A percentile compares a stretch with the other conserved stretches of the same genome.
These are phyloP conservation scores for Verasper variegatus DNA, from an alignment of 2,113 vertebrate genomes.

Conservation along the genomic window DNA sequence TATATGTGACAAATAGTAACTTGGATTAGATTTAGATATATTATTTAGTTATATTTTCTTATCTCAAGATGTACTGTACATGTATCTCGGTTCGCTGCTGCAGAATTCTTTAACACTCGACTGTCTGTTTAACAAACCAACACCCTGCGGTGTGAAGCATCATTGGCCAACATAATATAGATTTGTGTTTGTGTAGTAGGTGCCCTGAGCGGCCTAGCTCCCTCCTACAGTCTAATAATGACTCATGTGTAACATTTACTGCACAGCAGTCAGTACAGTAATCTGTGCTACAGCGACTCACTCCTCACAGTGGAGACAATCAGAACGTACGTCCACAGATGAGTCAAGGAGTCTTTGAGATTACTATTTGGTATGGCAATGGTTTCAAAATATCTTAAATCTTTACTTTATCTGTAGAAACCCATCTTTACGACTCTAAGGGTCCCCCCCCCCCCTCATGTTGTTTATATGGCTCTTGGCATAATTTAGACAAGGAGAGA, in stretches of 20 bases:
- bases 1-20: background rate
- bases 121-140: constrained; percentile 5
- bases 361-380: constrained; percentile 20
- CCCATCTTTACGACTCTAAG: background rate
- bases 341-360: constrained; percentile 58
- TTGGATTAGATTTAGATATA: background rate
- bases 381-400: background rate
- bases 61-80: background rate
- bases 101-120: constrained; percentile 1
- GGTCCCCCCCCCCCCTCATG: background rate
- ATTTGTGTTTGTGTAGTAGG: constrained; percentile 25
- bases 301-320: constrained; percentile 35
- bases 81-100: background rate
- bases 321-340: constrained; percentile 38
- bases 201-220: constrained; percentile 27
- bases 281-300: constrained; percentile 56
- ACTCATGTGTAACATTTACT: constrained; percentile 60
- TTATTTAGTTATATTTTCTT: background rate
- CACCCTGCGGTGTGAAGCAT: background rate
- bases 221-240: constrained; percentile 55
- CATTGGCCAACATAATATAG: constrained; percentile 23
- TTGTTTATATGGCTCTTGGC: background rate
- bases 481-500: no score
- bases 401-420: background rate
- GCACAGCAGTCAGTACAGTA: constrained; percentile 26